Base-by-base conservation (phyloP, 2,888 invertebrate genomes). In the Heliconius aoede region DNA sequence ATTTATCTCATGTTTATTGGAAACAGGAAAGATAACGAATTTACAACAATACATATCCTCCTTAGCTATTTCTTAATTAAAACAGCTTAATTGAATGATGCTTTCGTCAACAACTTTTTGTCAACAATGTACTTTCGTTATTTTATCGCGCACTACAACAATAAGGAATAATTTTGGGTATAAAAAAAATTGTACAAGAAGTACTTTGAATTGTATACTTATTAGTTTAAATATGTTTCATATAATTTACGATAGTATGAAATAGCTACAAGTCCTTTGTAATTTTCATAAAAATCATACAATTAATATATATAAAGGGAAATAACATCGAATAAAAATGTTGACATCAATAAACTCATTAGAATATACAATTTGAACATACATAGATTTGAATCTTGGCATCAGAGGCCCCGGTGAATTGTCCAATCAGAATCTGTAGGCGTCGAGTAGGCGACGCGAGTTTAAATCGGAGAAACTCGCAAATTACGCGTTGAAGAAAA, bases 291-390 rank as follows among this genome's bases (percentile, higher is more conserved):
- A 69, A 15, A 61, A 21, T 8, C 21, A 40, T 26, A 61, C 21
- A 55, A 55, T 69, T 69, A 26, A n/a, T 15, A 40, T 60, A 21
- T 60, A 46, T 61, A 46, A 18, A 46, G 4, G 18, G 18, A 71
- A 64, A 51, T 3, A 68, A 26, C 60, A 7, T 51, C 9, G 51
- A 69, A 71, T 58, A 58, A 58, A 21, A 75, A 61, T 15, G 26
- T 46, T 68, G 51, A 77, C 71, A 76, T 79, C 77, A 77, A 79
- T 73, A 79, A 79, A 77, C 79, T 76, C 77, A 76, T 79, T 67
- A 77, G 72, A 77, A 74, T 75, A 73, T 79, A 79, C 72, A 76
- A 74, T 80, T 78, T 73, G 73, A 73, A 62, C 76, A 68, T 69
- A 62, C 71, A 64, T 69, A 74, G 73, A 76, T 79, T 75, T 64